phyloP scores from a whole-genome alignment of 2,888 invertebrate genomes.

The Ditula angustiorana region DNA sequence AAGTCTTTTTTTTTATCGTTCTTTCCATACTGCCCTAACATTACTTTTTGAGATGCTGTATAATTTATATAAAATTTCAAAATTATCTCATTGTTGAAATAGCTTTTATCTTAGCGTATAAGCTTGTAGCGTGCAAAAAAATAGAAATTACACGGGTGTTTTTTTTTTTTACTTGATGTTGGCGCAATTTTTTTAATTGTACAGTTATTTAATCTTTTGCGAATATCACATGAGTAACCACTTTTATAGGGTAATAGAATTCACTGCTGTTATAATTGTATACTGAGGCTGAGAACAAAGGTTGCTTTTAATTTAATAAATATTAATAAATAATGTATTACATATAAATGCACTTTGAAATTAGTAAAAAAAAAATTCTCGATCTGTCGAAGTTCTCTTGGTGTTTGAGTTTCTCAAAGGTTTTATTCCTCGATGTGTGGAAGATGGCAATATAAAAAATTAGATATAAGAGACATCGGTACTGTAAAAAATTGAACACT shows the following conservation, averaged over 20 bases:
- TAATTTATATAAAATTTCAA: background rate
- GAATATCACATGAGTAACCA: background rate
- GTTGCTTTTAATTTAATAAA: background rate
- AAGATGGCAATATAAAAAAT: conserved; percentile 22
- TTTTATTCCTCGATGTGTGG: background rate
- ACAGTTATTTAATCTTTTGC: background rate
- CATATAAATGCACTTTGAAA: background rate
- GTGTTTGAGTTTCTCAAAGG: background rate
- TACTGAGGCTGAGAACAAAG: conserved; percentile 1
- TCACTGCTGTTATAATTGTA: conserved; percentile 4
- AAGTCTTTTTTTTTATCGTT: too few species aligned
- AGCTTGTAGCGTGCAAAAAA: background rate
- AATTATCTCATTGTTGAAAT: conserved; percentile 17
- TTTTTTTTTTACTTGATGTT: background rate
- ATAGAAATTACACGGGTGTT: background rate
- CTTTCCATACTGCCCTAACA: background rate
- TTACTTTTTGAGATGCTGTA: conserved; percentile 15
- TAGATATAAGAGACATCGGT: conserved; percentile 21
- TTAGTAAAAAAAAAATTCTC: background rate
- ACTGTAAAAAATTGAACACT: conserved; percentile 18
- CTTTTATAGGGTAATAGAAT: background rate
- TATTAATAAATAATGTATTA: background rate
- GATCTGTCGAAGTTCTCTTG: background rate
- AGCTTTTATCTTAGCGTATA: conserved; percentile 15
- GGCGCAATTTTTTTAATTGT: background rate